Base-by-base conservation (phyloP, 2,888 invertebrate species). In the Protodeltote pygarga region DNA sequence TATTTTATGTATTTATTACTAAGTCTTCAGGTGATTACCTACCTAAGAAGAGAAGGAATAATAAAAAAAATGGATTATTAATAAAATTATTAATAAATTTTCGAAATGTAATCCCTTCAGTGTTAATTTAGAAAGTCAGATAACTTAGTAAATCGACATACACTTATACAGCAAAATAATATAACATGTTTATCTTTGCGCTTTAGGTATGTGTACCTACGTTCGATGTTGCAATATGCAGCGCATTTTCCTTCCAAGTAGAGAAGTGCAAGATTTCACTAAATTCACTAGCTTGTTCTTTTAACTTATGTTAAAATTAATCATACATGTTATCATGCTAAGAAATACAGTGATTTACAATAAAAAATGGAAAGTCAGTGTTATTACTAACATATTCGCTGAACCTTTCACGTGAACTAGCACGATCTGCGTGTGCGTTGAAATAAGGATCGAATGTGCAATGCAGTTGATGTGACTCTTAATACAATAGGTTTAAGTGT, bases 381-480 rank as follows among this genome's bases (percentile, higher is more conserved):
- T 60, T 58, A 58, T 57, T 57, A 58, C 64, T 62, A 64, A 54
- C 61, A 58, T 48, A 58, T 59, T 64, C 65, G 49, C 48, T 59
- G 65, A 57, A 60, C 51, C 37, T 57, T 64, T 65, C 55, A 40
- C 49, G 46, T 57, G 64, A 64, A 64, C 51, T 64, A 25, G 50
- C 52, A 64, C 60, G 50, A 59, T 64, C 58, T 63, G 60, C 59
- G 60, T 65, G 60, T 63, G 51, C 58, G 59, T 51, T 52, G 57
- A 54, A 44, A 61, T 52, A 63, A 51, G 60, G 61, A 57, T 52
- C 46, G 41, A 25, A 20, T 21, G 4, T 27, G 4, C n/a, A 3
- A 9, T 53, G 24, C 47, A 20, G 35, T 8, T 35, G 3, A n/a
- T 9, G n/a, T 28, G 14, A 37, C 14, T 38, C 11, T 57, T 67